phyloP scores from a whole-genome alignment of 2,888 invertebrate genomes.

The Eilema depressum region DNA sequence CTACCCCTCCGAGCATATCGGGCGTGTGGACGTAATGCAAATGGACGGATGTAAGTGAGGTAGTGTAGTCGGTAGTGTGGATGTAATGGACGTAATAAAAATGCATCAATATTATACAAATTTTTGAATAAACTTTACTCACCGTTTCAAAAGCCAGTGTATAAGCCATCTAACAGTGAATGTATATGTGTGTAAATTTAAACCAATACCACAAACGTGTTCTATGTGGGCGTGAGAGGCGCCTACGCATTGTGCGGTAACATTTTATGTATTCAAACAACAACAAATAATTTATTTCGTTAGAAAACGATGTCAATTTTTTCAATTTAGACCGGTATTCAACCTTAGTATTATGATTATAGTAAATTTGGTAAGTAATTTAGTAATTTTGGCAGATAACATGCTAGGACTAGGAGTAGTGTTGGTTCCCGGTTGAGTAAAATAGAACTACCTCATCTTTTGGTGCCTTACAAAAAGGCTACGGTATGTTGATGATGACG shows the following conservation, averaged over 20 bases:
- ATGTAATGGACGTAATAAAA: no score
- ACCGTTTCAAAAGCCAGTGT: slow-evolving; percentile 20
- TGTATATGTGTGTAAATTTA: slow-evolving; percentile 20
- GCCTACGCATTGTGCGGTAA: slow-evolving; percentile 44
- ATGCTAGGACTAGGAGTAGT: no score
- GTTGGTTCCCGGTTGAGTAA: no score
- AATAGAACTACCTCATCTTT: no score
- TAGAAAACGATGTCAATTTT: slow-evolving; percentile 23
- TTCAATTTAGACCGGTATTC: slow-evolving; percentile 26
- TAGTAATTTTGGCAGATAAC: no score
- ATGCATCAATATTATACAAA: background rate
- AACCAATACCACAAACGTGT: slow-evolving; percentile 26
- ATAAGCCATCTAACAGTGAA: slow-evolving; percentile 30
- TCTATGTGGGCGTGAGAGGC: slow-evolving; percentile 43
- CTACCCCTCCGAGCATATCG: no score
- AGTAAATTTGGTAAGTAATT: background rate
- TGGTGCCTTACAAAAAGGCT: no score
- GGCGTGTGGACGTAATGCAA: no score
- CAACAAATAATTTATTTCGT: slow-evolving; percentile 30
- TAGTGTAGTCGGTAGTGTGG: no score
- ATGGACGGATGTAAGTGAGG: no score
- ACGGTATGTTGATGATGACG: no score
- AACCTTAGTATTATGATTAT: slow-evolving; percentile 5
- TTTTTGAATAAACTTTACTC: slow-evolving; percentile 23
- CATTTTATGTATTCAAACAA: slow-evolving; percentile 35